Conservation (phyloP, 2,797 vertebrate genomes). For the Eleutherodactylus coqui region DNA sequence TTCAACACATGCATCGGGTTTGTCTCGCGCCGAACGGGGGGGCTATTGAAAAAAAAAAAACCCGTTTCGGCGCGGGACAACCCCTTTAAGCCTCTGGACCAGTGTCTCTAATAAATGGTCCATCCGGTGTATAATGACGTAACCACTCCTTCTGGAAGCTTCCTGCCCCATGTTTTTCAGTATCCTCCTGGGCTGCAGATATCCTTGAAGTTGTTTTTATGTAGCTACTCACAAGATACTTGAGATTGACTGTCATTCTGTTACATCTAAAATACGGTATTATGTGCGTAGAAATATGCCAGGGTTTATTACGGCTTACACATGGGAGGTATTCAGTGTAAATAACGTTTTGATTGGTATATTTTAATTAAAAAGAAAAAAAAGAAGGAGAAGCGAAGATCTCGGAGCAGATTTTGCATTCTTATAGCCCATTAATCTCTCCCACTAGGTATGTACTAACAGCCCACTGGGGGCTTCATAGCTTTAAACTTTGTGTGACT, state of each 20-base stretch:
- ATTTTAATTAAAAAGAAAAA: conserved; percentile 59
- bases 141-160: no score
- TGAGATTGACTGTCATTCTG: conserved; percentile 39
- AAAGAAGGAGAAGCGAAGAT: conserved; percentile 13
- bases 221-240: no score
- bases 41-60: no score
- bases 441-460: conserved; percentile 18
- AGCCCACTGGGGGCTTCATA: neutral
- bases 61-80: no score
- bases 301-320: conserved; percentile 23
- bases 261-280: conserved; percentile 24
- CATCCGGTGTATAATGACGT: no score
- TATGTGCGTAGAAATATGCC: conserved; percentile 10
- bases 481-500: conserved; percentile 48
- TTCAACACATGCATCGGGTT: no score
- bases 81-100: no score
- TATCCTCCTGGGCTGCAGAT: no score
- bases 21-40: no score
- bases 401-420: conserved; percentile 4
- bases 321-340: conserved; percentile 36
- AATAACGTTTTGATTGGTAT: conserved; percentile 51
- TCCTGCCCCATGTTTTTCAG: no score
- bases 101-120: no score
- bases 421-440: conserved; percentile 39
- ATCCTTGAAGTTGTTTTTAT: neutral